Evolutionary conservation across 2,888 invertebrate species (phyloP).

Genomic region (Nomada ferruginata): DNA sequence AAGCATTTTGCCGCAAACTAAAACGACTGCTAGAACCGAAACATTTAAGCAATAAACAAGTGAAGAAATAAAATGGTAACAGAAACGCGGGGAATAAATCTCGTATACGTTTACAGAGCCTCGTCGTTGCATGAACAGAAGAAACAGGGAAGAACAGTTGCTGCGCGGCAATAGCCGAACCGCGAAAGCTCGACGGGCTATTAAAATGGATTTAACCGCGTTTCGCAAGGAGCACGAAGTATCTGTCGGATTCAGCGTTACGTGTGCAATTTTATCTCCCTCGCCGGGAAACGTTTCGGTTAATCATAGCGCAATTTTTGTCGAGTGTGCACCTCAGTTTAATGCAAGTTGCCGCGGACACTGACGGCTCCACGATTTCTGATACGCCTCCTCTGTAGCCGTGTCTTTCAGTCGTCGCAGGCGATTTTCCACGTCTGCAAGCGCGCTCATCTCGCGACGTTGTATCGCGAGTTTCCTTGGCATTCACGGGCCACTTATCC

Average conservation of each 20-base stretch:
- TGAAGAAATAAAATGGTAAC: no score
- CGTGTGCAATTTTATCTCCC: conserved; percentile 3
- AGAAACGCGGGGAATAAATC: no score
- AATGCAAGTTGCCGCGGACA: no score
- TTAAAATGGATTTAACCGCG: conserved; percentile 17
- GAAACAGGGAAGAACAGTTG: no score
- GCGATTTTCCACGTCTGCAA: no score
- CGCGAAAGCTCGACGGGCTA: background rate
- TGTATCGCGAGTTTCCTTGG: conserved; percentile 16
- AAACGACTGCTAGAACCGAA: background rate
- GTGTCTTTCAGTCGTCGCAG: background rate
- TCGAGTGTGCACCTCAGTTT: conserved; percentile 1
- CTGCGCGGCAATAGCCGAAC: no score
- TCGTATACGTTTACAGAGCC: no score
- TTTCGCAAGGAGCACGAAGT: conserved; percentile 11
- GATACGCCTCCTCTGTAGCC: no score
- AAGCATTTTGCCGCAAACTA: background rate
- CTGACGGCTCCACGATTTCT: background rate
- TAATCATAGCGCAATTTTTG: conserved; percentile 40
- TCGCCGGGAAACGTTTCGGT: conserved; percentile 16
- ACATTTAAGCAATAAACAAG: no score
- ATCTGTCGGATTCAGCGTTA: conserved; percentile 13
- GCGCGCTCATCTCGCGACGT: background rate
- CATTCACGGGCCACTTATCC: conserved; percentile 23
- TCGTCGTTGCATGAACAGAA: no score